These are phyloP conservation scores for Hippoglossus hippoglossus DNA, from an alignment of 2,797 vertebrate species.

Conservation along the genomic window DNA sequence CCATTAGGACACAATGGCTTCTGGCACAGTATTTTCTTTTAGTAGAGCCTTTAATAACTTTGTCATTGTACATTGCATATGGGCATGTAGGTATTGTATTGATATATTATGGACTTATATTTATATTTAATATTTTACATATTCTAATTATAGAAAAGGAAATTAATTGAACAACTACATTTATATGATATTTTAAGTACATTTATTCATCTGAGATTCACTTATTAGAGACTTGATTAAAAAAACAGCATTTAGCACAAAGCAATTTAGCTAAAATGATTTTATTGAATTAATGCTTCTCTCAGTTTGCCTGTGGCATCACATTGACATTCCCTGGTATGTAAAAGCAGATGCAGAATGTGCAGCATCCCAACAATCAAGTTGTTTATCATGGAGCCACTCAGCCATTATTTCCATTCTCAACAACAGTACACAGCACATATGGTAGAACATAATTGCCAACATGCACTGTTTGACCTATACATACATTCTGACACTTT, in stretches of 20 bases:
- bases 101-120: background rate
- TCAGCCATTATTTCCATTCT: conserved; percentile 12
- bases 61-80: too few species aligned
- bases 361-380: background rate
- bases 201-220: background rate
- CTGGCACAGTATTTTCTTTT: too few species aligned
- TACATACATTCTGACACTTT: conserved; percentile 46
- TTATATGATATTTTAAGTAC: background rate
- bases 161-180: background rate
- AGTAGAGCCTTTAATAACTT: too few species aligned
- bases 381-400: conserved; percentile 20
- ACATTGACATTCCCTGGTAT: background rate
- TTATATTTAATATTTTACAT: background rate
- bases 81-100: background rate
- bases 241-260: background rate
- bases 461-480: conserved; percentile 39
- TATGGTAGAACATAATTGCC: conserved; percentile 34
- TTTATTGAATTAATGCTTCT: background rate
- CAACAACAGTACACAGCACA: conserved; percentile 5
- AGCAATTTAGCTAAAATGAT: too few species aligned
- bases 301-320: background rate
- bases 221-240: background rate
- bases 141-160: background rate
- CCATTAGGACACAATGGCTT: too few species aligned
- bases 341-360: background rate